These are phyloP conservation scores for Sebastes elongatus DNA, from an alignment of 2,797 vertebrate species.

Conservation along the genomic window DNA sequence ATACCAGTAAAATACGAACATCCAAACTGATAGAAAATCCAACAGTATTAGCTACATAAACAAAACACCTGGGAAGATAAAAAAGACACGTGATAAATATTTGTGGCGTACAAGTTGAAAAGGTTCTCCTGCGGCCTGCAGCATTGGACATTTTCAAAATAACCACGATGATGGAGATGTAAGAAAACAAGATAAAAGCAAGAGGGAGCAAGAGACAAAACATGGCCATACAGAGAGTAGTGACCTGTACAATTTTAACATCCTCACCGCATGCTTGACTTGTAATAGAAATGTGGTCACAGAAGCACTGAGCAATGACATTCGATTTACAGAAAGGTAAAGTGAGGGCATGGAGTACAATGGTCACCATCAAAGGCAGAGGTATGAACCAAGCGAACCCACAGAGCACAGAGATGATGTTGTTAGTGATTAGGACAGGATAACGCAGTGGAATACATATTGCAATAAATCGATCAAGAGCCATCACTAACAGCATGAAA, in stretches of 20 bases:
- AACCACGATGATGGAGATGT: slow-evolving; percentile 63
- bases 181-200: slow-evolving; percentile 81
- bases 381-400: slow-evolving; percentile 63
- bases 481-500: slow-evolving; percentile 76
- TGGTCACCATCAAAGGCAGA: slow-evolving; percentile 30
- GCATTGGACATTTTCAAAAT: slow-evolving; percentile 72
- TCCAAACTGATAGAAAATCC: slow-evolving; percentile 62
- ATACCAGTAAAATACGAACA: slow-evolving; percentile 55
- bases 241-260: slow-evolving; percentile 34
- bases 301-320: slow-evolving; percentile 80
- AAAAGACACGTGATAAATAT: slow-evolving; percentile 80
- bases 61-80: slow-evolving; percentile 74
- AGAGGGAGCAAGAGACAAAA: slow-evolving; percentile 77
- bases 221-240: slow-evolving; percentile 68
- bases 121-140: slow-evolving; percentile 57
- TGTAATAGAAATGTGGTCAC: slow-evolving; percentile 78
- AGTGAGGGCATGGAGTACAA: slow-evolving; percentile 54
- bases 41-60: slow-evolving; percentile 51
- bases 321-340: slow-evolving; percentile 79
- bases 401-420: slow-evolving; percentile 50
- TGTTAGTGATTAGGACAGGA: slow-evolving; percentile 72
- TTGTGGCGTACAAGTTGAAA: slow-evolving; percentile 80
- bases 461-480: slow-evolving; percentile 78
- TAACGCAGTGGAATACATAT: slow-evolving; percentile 78
- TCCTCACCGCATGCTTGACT: slow-evolving; percentile 76